These are phyloP conservation scores for Halocaridina rubra DNA, from an alignment of 2,888 invertebrate species.

Conservation along the genomic window DNA sequence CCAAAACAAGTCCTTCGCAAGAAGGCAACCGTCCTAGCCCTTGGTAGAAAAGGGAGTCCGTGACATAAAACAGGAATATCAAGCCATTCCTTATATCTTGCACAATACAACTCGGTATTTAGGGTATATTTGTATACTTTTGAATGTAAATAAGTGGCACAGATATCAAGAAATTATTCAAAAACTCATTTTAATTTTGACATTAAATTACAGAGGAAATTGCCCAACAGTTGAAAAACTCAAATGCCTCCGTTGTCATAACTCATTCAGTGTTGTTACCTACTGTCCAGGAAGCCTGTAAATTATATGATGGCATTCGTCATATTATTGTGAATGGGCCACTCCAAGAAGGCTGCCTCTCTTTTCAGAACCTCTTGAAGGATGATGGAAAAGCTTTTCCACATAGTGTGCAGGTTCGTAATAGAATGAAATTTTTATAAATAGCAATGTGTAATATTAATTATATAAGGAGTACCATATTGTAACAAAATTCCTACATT, in stretches of 20 bases:
- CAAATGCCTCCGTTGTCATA: conserved; percentile 32
- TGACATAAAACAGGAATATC: no score
- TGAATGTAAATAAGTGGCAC: background rate
- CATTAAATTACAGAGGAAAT: conserved; percentile 53
- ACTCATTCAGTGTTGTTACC: conserved; percentile 14
- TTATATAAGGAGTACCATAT: background rate
- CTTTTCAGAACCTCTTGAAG: conserved; percentile 11
- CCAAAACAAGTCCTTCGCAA: no score
- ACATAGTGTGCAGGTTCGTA: conserved; percentile 24
- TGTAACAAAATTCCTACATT: background rate
- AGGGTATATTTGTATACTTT: no score
- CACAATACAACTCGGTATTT: no score
- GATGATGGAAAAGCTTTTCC: conserved; percentile 48
- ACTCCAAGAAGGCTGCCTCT: background rate
- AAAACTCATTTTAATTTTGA: no score
- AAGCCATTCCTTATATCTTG: no score
- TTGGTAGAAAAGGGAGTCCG: no score
- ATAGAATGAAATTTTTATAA: background rate
- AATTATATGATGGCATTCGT: background rate
- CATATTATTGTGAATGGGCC: conserved; percentile 38
- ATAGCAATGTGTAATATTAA: background rate
- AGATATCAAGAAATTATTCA: no score
- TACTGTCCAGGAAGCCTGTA: conserved; percentile 28
- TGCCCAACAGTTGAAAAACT: conserved; percentile 39
- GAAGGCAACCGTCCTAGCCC: no score